These are phyloP conservation scores for Dicycla oo DNA, from an alignment of 2,888 invertebrate species.

Conservation along the genomic window DNA sequence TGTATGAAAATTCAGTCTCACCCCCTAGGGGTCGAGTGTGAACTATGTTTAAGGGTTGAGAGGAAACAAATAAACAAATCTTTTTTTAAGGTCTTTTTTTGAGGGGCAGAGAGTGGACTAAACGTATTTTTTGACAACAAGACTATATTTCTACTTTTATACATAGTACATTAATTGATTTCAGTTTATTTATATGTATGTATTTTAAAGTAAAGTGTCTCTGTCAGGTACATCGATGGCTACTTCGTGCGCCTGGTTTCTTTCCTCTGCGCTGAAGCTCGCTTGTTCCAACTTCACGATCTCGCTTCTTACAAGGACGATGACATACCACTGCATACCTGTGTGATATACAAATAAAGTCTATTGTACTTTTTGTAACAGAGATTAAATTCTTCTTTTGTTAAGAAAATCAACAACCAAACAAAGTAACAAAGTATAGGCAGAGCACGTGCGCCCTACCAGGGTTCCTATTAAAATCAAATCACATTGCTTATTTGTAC, in stretches of 20 bases:
- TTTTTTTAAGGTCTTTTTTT: too few relatives aligned
- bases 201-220: constrained; percentile 74
- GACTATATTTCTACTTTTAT: constrained; percentile 6
- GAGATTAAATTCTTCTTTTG: not conserved
- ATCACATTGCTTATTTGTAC: not conserved
- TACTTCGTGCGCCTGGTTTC: constrained; percentile 59
- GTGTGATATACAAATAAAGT: constrained; percentile 25
- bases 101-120: too few relatives aligned
- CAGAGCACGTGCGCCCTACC: too few relatives aligned
- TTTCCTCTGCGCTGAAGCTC: constrained; percentile 57
- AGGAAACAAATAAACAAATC: too few relatives aligned
- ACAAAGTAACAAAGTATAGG: too few relatives aligned
- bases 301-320: constrained; percentile 84
- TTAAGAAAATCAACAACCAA: not conserved
- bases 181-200: too few relatives aligned
- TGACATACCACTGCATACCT: constrained; percentile 85
- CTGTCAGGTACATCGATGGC: constrained; percentile 75
- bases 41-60: too few relatives aligned
- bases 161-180: not conserved
- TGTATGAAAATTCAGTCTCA: too few relatives aligned
- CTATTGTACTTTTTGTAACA: not conserved
- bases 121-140: too few relatives aligned
- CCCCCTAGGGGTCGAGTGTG: too few relatives aligned
- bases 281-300: constrained; percentile 79
- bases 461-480: not conserved